A percentile compares a stretch with the other conserved stretches of the same genome.
phyloP scores from a whole-genome alignment of 2,888 invertebrate genomes.

The Xanthia togata region DNA sequence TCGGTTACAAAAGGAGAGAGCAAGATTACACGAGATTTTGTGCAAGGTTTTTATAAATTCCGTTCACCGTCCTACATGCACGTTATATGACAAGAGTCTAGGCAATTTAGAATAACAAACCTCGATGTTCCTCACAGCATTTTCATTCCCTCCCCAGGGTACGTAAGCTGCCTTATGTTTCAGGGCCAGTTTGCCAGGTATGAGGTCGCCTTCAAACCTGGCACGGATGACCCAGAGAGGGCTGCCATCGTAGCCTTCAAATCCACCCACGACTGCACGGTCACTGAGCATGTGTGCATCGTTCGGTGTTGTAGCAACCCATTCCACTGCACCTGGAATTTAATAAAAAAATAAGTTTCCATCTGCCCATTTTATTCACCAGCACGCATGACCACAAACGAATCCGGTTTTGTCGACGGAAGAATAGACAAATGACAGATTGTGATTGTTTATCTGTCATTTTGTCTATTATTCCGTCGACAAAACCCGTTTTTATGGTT shows the following conservation, averaged over 20 bases:
- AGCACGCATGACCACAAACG: too few relatives aligned
- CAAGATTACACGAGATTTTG: background rate
- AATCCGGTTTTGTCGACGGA: too few relatives aligned
- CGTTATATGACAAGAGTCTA: background rate
- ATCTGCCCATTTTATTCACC: background rate
- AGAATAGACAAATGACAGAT: too few relatives aligned
- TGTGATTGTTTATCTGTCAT: too few relatives aligned
- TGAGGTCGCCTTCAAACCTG: slow-evolving; percentile 80
- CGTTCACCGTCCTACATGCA: background rate
- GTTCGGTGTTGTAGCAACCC: slow-evolving; percentile 77
- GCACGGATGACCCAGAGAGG: slow-evolving; percentile 87
- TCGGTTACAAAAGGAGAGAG: background rate
- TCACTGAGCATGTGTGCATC: slow-evolving; percentile 75
- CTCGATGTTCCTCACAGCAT: slow-evolving; percentile 80
- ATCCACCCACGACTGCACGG: slow-evolving; percentile 84
- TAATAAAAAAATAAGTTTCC: background rate
- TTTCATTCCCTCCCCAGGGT: slow-evolving; percentile 84
- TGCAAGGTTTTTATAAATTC: background rate
- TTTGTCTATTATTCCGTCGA: too few relatives aligned
- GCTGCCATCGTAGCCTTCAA: slow-evolving; percentile 84
- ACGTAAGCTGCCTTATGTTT: slow-evolving; percentile 84
- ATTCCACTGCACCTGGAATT: slow-evolving; percentile 80
- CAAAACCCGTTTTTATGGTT: too few relatives aligned
- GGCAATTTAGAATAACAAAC: slow-evolving; percentile 63
- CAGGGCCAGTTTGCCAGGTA: slow-evolving; percentile 85